Evolutionary conservation across 2,888 invertebrate species (phyloP).

Genomic region (Andrena dorsata): DNA sequence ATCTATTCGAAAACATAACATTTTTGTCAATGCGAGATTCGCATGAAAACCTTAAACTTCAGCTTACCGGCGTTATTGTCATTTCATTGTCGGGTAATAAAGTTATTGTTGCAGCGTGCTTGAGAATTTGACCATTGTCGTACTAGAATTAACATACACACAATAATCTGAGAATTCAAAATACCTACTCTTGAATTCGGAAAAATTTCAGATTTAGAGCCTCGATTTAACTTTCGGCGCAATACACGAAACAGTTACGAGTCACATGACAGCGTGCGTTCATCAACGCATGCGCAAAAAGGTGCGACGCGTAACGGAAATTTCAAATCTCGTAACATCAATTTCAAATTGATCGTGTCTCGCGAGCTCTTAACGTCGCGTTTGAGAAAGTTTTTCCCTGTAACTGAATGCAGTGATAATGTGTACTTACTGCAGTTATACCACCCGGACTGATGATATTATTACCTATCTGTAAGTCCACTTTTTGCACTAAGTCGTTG

Average conservation of each 20-base stretch:
- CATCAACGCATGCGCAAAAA: slow-evolving; percentile 20
- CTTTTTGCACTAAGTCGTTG: slow-evolving; percentile 71
- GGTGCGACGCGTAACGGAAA: background rate
- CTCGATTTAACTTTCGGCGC: background rate
- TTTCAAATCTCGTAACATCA: slow-evolving; percentile 13
- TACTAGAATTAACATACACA: slow-evolving; percentile 54
- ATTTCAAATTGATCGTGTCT: background rate
- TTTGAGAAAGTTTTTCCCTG: background rate
- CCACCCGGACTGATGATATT: slow-evolving; percentile 72
- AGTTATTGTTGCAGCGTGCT: slow-evolving; percentile 74
- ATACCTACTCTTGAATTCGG: background rate
- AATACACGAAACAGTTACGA: background rate
- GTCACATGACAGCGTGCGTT: background rate
- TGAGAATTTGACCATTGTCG: slow-evolving; percentile 63
- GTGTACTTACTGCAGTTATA: slow-evolving; percentile 69
- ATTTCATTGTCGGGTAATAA: slow-evolving; percentile 70
- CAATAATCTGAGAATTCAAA: background rate
- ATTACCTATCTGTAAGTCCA: slow-evolving; percentile 72
- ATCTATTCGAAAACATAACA: background rate
- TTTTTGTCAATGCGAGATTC: background rate
- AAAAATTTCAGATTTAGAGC: background rate
- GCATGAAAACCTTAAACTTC: background rate
- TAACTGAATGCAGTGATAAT: background rate
- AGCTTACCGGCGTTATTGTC: slow-evolving; percentile 77
- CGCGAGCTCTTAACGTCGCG: background rate